Conservation (phyloP, 2,113 vertebrate genomes). For the Sturnus vulgaris region DNA sequence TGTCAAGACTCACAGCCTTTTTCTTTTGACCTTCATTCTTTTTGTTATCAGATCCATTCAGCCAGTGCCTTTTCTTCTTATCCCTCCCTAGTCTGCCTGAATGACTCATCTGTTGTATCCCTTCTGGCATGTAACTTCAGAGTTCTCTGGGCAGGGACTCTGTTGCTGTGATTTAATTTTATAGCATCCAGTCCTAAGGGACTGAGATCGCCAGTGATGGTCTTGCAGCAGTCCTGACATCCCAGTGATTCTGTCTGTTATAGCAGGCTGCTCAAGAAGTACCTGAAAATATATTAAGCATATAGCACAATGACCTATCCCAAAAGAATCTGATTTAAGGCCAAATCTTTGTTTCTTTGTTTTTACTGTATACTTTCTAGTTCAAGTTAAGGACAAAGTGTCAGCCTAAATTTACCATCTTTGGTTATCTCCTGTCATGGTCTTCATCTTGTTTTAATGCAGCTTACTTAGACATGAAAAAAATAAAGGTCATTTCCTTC, state of each 20-base stretch:
- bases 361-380: neutral
- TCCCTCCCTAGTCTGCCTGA: neutral
- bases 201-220: neutral
- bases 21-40: neutral
- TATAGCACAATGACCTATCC: neutral
- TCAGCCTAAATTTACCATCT: slow-evolving; percentile 9
- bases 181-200: neutral
- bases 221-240: neutral
- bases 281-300: neutral
- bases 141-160: neutral
- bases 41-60: neutral
- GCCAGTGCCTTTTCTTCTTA: neutral
- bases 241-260: neutral
- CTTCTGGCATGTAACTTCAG: neutral
- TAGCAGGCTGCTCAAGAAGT: neutral
- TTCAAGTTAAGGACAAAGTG: slow-evolving; percentile 12
- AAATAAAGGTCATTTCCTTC: slow-evolving; percentile 36
- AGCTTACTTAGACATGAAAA: neutral
- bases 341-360: neutral
- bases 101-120: neutral
- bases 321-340: neutral
- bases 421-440: neutral
- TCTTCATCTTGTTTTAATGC: neutral
- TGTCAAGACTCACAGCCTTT: neutral
- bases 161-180: slow-evolving; percentile 8